Evolutionary conservation across 1,140 invertebrate genomes (phyloP), one percentile per base, ranked within the genome.

Genomic region (Euwallacea fornicatus): DNA sequence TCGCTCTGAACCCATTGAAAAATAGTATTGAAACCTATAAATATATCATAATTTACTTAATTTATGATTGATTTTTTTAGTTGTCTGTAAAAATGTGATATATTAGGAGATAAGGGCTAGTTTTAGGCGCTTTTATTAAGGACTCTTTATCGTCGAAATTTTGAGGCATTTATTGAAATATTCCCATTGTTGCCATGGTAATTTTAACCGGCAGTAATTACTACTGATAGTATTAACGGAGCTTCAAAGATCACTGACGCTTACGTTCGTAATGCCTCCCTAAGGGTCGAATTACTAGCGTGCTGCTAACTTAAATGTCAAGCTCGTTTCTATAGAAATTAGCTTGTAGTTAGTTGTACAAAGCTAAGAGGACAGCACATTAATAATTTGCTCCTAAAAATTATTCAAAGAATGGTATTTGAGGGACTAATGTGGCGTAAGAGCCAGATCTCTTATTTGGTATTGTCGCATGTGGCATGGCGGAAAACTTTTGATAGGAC

Each of bases 41-140:
- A 21, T 69, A 61, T 69, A 62, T 46, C 63, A 59, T 59, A 33
- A 33, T 55, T 33, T 71, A 71, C 69, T 71, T 71, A 71, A 71
- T 61, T 71, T 71, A 63, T 63, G 15, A 66, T 33, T 64, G 53
- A 61, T 62, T 50, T 66, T 50, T 59, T 59, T 66, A 16, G 41
- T 11, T 66, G 7, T 59, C 66, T 71, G 69, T 71, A 71, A 71
- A 66, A 71, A 66, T 71, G 69, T 71, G 69, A 71, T 71, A 71
- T 71, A 66, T 41, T 71, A 71, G 69, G 15, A 54, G 16, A 7
- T 66, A 71, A 71, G 63, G 10, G 16, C 13, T 8, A 15, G 43
- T 66, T 33, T 33, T 33, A 33, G 21, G 21, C 21, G 21, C 13
- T 50, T 13, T 50, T 50, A 11, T 50, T 11, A 50, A 50, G 13